Percentiles rank a stretch among this genome's conserved stretches.
These are phyloP conservation scores for Neogobius melanostomus DNA, from an alignment of 2,113 vertebrate genomes.

Conservation along the genomic window DNA sequence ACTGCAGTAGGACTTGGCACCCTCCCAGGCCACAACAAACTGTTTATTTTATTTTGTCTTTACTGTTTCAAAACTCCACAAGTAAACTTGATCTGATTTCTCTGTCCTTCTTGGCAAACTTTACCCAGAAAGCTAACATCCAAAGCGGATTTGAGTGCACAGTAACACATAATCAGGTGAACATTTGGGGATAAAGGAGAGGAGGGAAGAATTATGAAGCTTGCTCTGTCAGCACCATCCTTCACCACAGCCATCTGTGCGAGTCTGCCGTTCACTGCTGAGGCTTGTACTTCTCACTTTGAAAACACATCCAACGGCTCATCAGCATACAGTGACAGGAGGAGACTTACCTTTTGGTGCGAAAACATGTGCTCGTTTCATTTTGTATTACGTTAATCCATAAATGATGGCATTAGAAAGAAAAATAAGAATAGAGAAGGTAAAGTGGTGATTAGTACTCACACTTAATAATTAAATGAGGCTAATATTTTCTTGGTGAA, in stretches of 20 bases:
- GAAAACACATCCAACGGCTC: slow-evolving; percentile 47
- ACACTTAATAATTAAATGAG: no score
- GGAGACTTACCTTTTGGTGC: slow-evolving; percentile 26
- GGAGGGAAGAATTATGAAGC: slow-evolving; percentile 38
- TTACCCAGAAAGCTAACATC: not conserved
- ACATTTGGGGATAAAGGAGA: slow-evolving; percentile 3
- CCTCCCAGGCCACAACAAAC: not conserved
- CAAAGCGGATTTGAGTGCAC: slow-evolving; percentile 5
- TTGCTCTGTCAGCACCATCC: slow-evolving; percentile 40
- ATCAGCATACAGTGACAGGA: slow-evolving; percentile 43
- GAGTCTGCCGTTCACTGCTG: slow-evolving; percentile 45
- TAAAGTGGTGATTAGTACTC: no score
- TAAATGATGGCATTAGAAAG: no score
- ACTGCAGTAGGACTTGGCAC: not conserved
- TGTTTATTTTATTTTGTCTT: not conserved
- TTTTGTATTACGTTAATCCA: not conserved
- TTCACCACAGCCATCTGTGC: slow-evolving; percentile 28
- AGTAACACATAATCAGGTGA: slow-evolving; percentile 14
- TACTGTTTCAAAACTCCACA: not conserved
- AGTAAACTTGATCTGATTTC: slow-evolving; percentile 6
- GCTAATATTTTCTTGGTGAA: no score
- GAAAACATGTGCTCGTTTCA: slow-evolving; percentile 13
- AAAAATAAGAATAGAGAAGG: no score
- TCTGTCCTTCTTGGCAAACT: not conserved
- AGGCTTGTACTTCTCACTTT: slow-evolving; percentile 33